phyloP scores from a whole-genome alignment of 2,888 invertebrate genomes.

The Phymatocera aterrima region DNA sequence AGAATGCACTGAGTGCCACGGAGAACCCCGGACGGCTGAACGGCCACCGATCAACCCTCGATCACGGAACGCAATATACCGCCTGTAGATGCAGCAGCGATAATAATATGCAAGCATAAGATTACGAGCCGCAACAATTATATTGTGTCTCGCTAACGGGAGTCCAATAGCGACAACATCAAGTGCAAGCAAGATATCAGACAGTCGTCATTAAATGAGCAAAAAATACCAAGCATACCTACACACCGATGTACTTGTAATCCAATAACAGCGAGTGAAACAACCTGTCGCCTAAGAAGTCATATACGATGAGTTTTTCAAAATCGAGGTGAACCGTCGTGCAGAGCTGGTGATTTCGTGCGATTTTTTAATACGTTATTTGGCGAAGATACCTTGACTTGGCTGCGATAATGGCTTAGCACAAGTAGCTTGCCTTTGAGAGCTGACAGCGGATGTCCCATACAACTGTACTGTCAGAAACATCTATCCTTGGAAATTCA shows the following conservation, averaged over 20 bases:
- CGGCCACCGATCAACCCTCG: neutral
- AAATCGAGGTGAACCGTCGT: neutral
- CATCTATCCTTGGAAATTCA: neutral
- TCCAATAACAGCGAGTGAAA: neutral
- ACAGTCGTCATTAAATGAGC: neutral
- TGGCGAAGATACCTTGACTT: neutral
- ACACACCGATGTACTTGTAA: neutral
- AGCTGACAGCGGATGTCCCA: neutral
- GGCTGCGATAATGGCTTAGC: neutral
- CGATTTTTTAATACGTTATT: neutral
- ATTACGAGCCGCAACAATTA: neutral
- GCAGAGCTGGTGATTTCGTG: neutral
- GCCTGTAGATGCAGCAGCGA: neutral
- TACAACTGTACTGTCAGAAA: neutral
- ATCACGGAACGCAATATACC: neutral
- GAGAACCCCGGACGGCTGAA: constrained; percentile 8
- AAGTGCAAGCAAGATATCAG: neutral
- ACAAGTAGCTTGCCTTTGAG: neutral
- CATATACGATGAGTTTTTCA: neutral
- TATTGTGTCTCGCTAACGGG: neutral
- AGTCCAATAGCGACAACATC: neutral
- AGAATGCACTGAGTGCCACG: neutral
- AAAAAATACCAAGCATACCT: neutral
- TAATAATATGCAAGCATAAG: neutral
- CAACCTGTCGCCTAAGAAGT: neutral